These are phyloP conservation scores for Heliconius melpomene DNA, from an alignment of 1,140 invertebrate genomes.

Conservation along the genomic window DNA sequence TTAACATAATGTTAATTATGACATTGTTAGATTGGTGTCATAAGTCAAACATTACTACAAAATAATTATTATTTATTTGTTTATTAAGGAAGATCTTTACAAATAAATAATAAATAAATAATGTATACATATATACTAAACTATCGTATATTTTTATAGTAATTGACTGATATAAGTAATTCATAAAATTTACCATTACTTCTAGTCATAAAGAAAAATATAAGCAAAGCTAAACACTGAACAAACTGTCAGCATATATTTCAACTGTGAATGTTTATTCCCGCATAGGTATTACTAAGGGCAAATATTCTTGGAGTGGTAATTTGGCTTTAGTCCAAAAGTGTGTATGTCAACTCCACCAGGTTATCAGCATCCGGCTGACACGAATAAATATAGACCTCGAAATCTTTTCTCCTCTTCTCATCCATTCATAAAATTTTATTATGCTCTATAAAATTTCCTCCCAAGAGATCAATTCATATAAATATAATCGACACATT, in stretches of 20 bases:
- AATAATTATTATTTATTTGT: too few species aligned
- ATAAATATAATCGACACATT: slow-evolving; percentile 56
- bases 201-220: background rate
- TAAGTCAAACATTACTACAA: too few species aligned
- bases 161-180: background rate
- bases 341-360: slow-evolving; percentile 52
- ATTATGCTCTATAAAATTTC: slow-evolving; percentile 60
- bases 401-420: slow-evolving; percentile 64
- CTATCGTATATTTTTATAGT: too few species aligned
- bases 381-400: slow-evolving; percentile 65
- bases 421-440: slow-evolving; percentile 64
- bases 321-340: slow-evolving; percentile 58
- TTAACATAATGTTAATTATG: too few species aligned
- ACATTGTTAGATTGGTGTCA: too few species aligned
- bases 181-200: background rate
- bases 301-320: slow-evolving; percentile 24
- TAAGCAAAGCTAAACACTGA: background rate
- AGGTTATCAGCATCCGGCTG: slow-evolving; percentile 67
- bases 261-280: slow-evolving; percentile 1
- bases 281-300: slow-evolving; percentile 19
- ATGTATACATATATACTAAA: too few species aligned
- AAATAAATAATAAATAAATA: too few species aligned
- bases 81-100: too few species aligned
- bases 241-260: slow-evolving; percentile 5
- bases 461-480: slow-evolving; percentile 59